A percentile compares a stretch with the other conserved stretches of the same genome.
Conservation (phyloP, 2,797 vertebrate genomes). For the Octomys mimax region DNA sequence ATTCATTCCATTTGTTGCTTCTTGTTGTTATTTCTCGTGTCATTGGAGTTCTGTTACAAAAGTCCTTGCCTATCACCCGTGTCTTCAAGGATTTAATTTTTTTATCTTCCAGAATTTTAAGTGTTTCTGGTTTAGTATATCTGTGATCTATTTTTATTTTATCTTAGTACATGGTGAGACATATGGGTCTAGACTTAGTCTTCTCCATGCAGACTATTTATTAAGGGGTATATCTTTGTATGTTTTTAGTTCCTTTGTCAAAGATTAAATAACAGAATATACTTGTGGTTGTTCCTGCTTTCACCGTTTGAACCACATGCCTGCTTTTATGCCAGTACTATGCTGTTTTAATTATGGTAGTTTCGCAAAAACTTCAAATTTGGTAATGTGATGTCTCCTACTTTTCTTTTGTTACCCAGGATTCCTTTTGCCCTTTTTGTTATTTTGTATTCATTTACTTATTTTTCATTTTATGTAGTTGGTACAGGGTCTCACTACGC, state of each 20-base stretch:
- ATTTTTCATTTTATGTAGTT: no score
- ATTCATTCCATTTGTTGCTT: background rate
- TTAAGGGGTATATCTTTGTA: background rate
- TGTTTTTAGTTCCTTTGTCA: no score
- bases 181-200: background rate
- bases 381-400: background rate
- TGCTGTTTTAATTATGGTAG: no score
- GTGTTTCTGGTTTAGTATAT: background rate
- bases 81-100: background rate
- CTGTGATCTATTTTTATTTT: background rate
- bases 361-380: background rate
- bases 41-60: background rate
- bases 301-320: background rate
- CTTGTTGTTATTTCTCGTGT: no score
- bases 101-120: background rate
- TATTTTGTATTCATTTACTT: no score
- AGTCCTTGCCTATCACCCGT: background rate
- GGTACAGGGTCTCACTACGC: no score
- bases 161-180: background rate
- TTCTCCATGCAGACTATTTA: background rate
- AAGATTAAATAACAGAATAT: no score
- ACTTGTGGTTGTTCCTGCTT: background rate
- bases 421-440: no score
- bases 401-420: background rate
- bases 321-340: background rate